phyloP scores from a whole-genome alignment of 2,797 vertebrate species.

The Morus bassanus region DNA sequence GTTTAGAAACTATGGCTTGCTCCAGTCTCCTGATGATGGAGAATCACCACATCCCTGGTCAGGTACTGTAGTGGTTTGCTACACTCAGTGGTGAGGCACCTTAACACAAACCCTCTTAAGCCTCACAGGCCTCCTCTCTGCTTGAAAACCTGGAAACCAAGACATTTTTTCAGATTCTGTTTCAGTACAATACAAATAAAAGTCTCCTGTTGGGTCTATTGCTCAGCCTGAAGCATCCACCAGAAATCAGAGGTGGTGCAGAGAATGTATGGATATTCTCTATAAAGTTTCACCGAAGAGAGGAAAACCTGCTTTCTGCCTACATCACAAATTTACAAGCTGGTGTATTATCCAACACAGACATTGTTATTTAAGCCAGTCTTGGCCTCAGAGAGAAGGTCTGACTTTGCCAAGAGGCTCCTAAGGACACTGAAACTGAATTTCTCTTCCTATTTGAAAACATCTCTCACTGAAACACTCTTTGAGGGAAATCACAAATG shows the following conservation, averaged over 20 bases:
- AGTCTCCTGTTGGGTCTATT: background rate
- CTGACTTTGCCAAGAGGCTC: background rate
- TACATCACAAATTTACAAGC: background rate
- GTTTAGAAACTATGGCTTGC: background rate
- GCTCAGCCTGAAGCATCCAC: background rate
- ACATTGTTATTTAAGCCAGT: background rate
- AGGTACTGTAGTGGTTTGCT: background rate
- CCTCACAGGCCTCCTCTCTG: background rate
- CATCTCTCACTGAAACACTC: background rate
- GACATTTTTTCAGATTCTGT: background rate
- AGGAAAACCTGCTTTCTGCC: background rate
- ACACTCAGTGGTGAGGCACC: background rate
- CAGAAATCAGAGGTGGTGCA: background rate
- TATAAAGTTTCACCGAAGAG: background rate
- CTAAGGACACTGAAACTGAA: background rate
- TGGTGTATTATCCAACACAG: background rate
- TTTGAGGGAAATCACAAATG: conserved; percentile 6
- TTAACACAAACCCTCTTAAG: background rate
- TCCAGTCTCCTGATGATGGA: background rate
- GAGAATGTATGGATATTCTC: background rate
- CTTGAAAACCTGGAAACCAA: background rate
- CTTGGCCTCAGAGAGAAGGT: background rate
- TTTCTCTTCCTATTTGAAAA: conserved; percentile 55
- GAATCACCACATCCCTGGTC: background rate
- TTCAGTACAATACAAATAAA: background rate